These are phyloP conservation scores for Andrena flavipes DNA, from an alignment of 2,888 invertebrate genomes.

Conservation along the genomic window DNA sequence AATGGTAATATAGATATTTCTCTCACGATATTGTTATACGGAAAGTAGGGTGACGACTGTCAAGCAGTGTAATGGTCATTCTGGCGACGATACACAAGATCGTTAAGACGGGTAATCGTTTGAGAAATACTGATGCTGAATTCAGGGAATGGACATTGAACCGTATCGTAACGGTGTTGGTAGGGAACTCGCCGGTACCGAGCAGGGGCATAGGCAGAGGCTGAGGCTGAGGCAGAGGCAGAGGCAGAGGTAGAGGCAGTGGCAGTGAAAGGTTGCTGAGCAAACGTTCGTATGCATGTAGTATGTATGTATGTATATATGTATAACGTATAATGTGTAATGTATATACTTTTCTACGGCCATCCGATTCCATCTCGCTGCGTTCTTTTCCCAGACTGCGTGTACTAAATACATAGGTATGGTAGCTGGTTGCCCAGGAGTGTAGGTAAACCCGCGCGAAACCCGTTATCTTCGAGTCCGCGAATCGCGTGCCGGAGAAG, in stretches of 20 bases:
- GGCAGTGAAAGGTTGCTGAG: constrained; percentile 48
- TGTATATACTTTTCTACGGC: constrained; percentile 30
- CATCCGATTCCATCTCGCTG: constrained; percentile 38
- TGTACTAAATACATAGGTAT: constrained; percentile 23
- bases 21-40: too few species aligned
- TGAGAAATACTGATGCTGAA: neutral
- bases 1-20: too few species aligned
- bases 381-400: constrained; percentile 42
- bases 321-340: too few species aligned
- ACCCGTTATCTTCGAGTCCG: constrained; percentile 68
- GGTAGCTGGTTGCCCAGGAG: constrained; percentile 40
- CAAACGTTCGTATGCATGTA: constrained; percentile 19
- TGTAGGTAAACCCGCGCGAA: constrained; percentile 43
- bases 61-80: neutral
- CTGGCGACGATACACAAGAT: neutral
- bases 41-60: neutral
- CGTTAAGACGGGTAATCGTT: neutral
- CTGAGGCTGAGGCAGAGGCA: constrained; percentile 13
- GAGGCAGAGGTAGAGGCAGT: constrained; percentile 1
- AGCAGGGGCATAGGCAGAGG: neutral
- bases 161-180: constrained; percentile 9
- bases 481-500: constrained; percentile 60
- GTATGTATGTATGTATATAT: too few species aligned
- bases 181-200: neutral
- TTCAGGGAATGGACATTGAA: neutral